Base-by-base conservation (phyloP, 2,888 invertebrate genomes). In the Elaeidobius kamerunicus region DNA sequence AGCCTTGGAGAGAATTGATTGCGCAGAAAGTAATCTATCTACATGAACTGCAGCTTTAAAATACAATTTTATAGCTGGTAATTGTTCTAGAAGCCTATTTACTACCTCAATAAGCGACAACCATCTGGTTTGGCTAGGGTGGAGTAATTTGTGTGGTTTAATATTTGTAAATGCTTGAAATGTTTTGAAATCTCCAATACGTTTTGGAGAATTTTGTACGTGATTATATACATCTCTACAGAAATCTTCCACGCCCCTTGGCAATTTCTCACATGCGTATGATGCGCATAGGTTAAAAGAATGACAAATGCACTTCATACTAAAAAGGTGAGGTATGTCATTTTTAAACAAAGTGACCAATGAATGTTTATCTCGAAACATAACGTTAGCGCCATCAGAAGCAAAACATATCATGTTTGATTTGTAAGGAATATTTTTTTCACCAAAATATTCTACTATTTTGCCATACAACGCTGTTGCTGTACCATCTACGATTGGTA, bases 271-370 rank as follows among this genome's bases (percentile, higher is more conserved):
- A 34, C 61, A 63, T 16, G 66, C 62, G 43, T 64, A 58, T 40
- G 59, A 61, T 19, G 64, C 63, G 49, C 63, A 65, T 48, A 65
- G 46, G 15, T 57, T 56, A 50, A 67, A 63, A 2, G 61, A 63
- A 42, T 66, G 66, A 34, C 62, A 67, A 17, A 63, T 60, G 48
- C 66, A 67, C 48, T 62, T 63, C 41, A 61, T 52, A 9, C 52
- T 14, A 51, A 43, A 63, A 18, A 63, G 35, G 47, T 55, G 5
- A n/a, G 59, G 58, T 19, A 58, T 57, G 39, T 59, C 53, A 18
- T 52, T 38, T 45, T 53, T 57, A 11, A 59, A 52, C 9, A 38
- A 16, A 19, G 40, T 43, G 12, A 34, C 35, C 7, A 62, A 16
- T 1, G 61, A 60, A 44, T 57, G 30, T 45, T 60, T 38, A 16